A percentile compares a stretch with the other conserved stretches of the same genome.
These are phyloP conservation scores for Labeo catla DNA, from an alignment of 2,113 vertebrate genomes.

Conservation along the genomic window DNA sequence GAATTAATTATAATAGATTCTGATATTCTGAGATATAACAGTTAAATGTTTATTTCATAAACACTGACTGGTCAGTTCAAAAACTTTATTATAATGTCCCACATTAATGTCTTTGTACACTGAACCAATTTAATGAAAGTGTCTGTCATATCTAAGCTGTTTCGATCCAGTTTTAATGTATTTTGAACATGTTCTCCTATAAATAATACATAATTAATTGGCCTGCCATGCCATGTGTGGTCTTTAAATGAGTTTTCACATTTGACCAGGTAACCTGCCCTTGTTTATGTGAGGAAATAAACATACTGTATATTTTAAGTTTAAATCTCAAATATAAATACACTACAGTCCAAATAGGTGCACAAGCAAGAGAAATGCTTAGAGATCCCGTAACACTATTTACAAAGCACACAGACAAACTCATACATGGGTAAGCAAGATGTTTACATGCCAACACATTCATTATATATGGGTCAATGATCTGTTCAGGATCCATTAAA, in stretches of 20 bases:
- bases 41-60: neutral
- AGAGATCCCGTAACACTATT: neutral
- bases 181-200: neutral
- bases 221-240: neutral
- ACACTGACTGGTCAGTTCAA: neutral
- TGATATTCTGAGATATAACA: neutral
- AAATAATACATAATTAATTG: neutral
- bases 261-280: neutral
- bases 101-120: neutral
- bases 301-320: neutral
- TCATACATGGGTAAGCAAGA: neutral
- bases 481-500: neutral
- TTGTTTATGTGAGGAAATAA: neutral
- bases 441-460: neutral
- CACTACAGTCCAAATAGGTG: neutral
- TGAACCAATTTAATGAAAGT: conserved; percentile 6
- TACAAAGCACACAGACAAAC: conserved; percentile 17
- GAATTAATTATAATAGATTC: neutral
- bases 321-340: neutral
- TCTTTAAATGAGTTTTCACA: conserved; percentile 3
- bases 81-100: conserved; percentile 18
- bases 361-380: neutral
- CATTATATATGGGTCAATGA: conserved; percentile 3
- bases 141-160: neutral
- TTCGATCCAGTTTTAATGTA: neutral